Evolutionary conservation across 2,797 vertebrate species (phyloP).

Genomic region (Falco naumanni): DNA sequence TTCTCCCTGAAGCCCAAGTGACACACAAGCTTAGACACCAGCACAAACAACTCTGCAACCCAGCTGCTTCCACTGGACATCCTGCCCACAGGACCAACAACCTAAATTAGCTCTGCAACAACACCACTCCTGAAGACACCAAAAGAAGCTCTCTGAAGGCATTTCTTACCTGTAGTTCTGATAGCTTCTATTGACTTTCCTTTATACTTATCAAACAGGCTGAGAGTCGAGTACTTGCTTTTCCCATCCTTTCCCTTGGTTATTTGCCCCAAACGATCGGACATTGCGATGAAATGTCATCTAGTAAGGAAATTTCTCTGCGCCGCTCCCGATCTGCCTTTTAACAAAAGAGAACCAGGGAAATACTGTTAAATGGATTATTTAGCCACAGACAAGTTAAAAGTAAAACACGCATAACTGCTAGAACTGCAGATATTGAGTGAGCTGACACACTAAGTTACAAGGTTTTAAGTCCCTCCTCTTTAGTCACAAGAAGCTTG

Average conservation of each 20-base stretch:
- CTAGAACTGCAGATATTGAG: background rate
- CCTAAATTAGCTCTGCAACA: background rate
- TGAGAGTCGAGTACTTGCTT: conserved; percentile 99
- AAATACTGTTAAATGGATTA: background rate
- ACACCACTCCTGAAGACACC: background rate
- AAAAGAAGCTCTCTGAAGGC: background rate
- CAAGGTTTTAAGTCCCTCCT: background rate
- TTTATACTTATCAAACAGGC: conserved; percentile 99
- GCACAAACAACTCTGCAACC: background rate
- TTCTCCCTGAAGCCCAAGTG: background rate
- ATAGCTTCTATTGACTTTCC: conserved; percentile 99
- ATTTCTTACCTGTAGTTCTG: conserved; percentile 92
- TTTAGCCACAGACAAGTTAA: background rate
- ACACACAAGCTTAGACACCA: background rate
- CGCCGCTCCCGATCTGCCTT: conserved; percentile 94
- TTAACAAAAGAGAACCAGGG: background rate
- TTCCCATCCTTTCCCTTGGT: conserved; percentile 99
- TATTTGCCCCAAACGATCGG: conserved; percentile 99
- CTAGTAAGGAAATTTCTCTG: conserved; percentile 99
- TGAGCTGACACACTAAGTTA: background rate
- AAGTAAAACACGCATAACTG: background rate
- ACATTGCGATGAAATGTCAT: conserved; percentile 99
- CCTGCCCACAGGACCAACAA: background rate
- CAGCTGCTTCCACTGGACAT: background rate
- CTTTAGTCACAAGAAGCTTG: background rate